Evolutionary conservation across 2,888 invertebrate species (phyloP), one percentile per base, ranked within the genome.

Genomic region (Thera obeliscata): DNA sequence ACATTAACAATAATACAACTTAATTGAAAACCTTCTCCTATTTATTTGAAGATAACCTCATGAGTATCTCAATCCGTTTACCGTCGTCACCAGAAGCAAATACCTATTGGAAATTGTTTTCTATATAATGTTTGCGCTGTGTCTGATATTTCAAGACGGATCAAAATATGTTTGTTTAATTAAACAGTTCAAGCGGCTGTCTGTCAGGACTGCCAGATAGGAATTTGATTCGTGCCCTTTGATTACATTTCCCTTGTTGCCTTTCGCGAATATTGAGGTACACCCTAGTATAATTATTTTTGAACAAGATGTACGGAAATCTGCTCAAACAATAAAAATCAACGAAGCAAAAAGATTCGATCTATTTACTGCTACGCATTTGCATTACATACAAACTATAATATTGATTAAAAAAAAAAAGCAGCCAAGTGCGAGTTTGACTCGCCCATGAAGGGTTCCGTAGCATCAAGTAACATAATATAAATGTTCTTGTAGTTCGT

Each of bases 191-290:
- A 77, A 80, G 80, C 77, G 80, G 80, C 79, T 80, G 88, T 87
- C 89, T 85, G 85, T 88, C 87, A 87, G 73, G 76, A 75, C 73
- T 80, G 85, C 78, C 82, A 83, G 83, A 81, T 78, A 79, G 82
- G 82, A 76, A 77, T 79, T 76, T 78, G 74, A 79, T 78, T 70
- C 77, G 78, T 79, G 77, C 84, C 84, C 82, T 86, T 85, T 88
- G 85, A 87, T 88, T 88, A 87, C 83, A 86, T 86, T 88, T 87
- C 82, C 82, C 80, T 81, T 81, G 73, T 65, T 74, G 70, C 76
- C 72, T 79, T 78, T 76, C 73, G 56, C 52, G 65, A 58, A 58
- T 76, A 77, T 78, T 79, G 67, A 60, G 58, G 69, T 69, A 68
- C 67, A 69, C 67, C 67, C 69, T 70, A 67, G 60, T 52, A 54